Conservation (phyloP, 2,888 invertebrate genomes). For the Stegana nigrithorax region DNA sequence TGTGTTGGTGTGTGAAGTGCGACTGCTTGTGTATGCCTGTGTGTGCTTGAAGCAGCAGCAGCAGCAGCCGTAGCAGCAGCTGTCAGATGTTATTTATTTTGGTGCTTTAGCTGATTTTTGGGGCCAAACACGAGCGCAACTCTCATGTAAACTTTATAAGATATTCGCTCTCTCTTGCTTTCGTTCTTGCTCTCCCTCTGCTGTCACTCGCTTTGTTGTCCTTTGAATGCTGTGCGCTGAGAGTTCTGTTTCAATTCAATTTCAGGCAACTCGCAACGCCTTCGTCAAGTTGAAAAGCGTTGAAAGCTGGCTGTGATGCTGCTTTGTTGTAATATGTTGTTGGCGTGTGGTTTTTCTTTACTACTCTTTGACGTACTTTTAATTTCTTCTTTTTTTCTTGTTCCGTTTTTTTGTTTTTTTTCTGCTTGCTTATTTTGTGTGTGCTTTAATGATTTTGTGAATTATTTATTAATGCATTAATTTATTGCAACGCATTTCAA, state of each 20-base stretch:
- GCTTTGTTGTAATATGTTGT: not conserved
- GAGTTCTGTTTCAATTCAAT: not conserved
- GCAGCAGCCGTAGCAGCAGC: conserved; percentile 36
- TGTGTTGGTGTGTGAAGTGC: not conserved
- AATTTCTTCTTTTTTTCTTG: not conserved
- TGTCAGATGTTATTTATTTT: conserved; percentile 60
- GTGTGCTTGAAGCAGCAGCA: not conserved
- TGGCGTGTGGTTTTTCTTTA: not conserved
- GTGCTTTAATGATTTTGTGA: no score
- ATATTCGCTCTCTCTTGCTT: not conserved
- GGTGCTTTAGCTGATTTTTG: conserved; percentile 36
- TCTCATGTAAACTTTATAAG: conserved; percentile 4
- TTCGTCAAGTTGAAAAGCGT: not conserved
- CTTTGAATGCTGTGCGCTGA: not conserved
- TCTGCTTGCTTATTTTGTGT: no score
- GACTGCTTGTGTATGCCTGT: not conserved
- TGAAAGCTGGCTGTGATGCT: not conserved
- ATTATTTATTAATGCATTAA: no score
- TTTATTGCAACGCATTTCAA: no score
- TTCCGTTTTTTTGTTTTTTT: not conserved
- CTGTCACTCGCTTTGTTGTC: not conserved
- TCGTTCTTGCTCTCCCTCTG: conserved; percentile 2
- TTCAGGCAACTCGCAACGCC: not conserved
- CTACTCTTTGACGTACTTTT: not conserved
- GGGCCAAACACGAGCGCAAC: not conserved